Evolutionary conservation across 2,888 invertebrate species (phyloP), one percentile per base, ranked within the genome.

Genomic region (Dermolepida albohirtum): DNA sequence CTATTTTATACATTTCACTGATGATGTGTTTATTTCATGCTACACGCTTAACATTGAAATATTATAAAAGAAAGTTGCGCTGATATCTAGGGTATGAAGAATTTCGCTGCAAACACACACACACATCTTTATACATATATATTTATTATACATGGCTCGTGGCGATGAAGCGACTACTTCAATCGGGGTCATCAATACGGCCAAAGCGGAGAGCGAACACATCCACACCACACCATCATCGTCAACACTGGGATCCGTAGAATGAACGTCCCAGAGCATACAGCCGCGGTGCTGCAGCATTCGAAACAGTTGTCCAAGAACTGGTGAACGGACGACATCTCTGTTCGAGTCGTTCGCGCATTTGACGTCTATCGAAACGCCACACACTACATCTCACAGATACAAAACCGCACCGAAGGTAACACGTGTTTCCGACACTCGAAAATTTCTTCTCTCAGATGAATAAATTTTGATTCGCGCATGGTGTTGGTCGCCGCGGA

Each of bases 131-230:
- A n/a, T n/a, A 50, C n/a, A 51, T 17, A 11, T 22, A 50, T 22
- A 29, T 29, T 39, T 54, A 54, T 54, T 22, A 54, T 64, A 50
- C 22, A 66, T 43, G 44, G 66, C 51, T 50, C 34, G 51, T 40
- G 67, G 43, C 59, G 51, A 41, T 52, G 51, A 54, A 41, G 29
- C 41, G 11, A 64, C 39, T 54, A 34, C 44, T n/a, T 27, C 44
- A 49, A 76, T 77, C 75, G 76, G 75, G 27, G 75, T 75, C 67
- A 72, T 67, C 22, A 49, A 44, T 12, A 39, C 34, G 49, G 14
- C 44, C 43, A 47, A 40, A 47, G 22, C 44, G 39, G 16, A n/a
- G 50, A 49, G 7, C 10, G 6, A 51, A 14, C 17, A 51, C 22
- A 29, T 27, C 8, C 17, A 51, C 29, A 27, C 29, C 51, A 29